These are phyloP conservation scores for Nyctibius bracteatus DNA, from an alignment of 2,113 vertebrate species.

Conservation along the genomic window DNA sequence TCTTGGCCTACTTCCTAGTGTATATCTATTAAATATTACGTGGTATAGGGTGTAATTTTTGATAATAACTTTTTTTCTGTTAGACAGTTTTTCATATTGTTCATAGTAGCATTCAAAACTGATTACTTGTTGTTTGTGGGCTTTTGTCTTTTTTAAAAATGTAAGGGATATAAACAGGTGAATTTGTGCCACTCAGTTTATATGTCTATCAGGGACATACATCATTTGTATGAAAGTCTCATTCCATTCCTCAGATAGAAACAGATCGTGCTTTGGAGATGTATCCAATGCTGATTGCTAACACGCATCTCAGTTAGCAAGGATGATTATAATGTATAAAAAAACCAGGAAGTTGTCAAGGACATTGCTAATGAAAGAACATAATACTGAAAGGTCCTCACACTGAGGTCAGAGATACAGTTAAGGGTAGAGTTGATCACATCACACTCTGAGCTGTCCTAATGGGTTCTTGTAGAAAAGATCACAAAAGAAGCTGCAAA, in stretches of 20 bases:
- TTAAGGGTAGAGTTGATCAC: background rate
- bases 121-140: background rate
- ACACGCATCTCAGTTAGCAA: background rate
- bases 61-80: background rate
- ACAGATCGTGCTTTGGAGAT: background rate
- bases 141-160: background rate
- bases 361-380: background rate
- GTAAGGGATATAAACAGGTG: background rate
- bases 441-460: background rate
- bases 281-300: background rate
- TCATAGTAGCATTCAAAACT: background rate
- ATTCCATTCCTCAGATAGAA: background rate
- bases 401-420: background rate
- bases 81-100: background rate
- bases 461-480: background rate
- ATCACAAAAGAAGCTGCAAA: background rate
- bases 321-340: accelerated
- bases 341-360: background rate
- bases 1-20: background rate
- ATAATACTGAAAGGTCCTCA: background rate
- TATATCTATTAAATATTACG: background rate
- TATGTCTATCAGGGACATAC: background rate
- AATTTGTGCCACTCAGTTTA: background rate
- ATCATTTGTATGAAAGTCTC: background rate
- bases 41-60: background rate